Evolutionary conservation across 2,888 invertebrate genomes (phyloP), one percentile per base, ranked within the genome.

Genomic region (Scaptomyza cyrtandrae): DNA sequence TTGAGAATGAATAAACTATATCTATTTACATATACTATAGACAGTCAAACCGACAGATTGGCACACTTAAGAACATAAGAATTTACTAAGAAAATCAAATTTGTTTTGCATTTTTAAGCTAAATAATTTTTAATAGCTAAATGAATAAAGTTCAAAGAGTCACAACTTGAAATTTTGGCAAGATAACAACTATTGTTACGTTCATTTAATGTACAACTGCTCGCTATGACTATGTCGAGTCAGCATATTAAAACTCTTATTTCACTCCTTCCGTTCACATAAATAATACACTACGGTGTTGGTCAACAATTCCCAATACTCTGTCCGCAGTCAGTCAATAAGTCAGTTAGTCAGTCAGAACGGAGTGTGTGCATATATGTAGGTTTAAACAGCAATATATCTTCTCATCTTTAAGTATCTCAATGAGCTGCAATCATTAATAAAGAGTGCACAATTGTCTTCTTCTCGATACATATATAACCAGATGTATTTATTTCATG

Each of bases 1-100:
- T 49, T 71, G 64, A 19, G 46, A 45, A 71, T 58, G 45, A 62
- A 52, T 63, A 52, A 57, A 50, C 66, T 60, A 60, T 37, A 43
- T 37, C 19, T n/a, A 57, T 50, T 45, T 39, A 24, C 24, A 39
- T 54, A 19, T 29, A n/a, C 27, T 13, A n/a, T 16, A 52, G 45
- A 33, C 39, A 41, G 39, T 3, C 16, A 16, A 7, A 39, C 39
- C 33, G 46, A 9, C 16, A 19, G 41, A 41, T 16, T 27, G 55
- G 13, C 16, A 43, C 13, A 33, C 43, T 24, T 3, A 29, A 6
- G 9, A 6, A 33, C 10, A n/a, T 29, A 29, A 9, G 9, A 13
- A 33, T 13, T 7, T 49, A 13, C 3, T 1, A 6, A 19, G 13
- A 1, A 44, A 3, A 11, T 41, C 24, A 6, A 3, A 9, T 44